phyloP scores from a whole-genome alignment of 1,140 invertebrate genomes.

The Drosophila nigrodunni region DNA sequence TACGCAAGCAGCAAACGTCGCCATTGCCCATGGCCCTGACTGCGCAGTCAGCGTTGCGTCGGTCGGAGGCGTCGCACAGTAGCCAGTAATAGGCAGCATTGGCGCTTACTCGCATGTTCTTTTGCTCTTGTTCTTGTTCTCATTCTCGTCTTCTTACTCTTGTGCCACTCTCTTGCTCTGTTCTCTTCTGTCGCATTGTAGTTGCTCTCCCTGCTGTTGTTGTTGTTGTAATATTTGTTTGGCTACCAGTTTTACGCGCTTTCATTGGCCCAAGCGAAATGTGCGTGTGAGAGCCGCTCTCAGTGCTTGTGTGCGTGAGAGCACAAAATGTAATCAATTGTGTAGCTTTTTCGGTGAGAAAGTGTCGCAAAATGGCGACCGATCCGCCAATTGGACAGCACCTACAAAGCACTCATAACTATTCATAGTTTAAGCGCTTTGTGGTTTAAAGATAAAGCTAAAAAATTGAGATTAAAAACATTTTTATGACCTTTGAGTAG shows the following conservation, averaged over 20 bases:
- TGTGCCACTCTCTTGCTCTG: background rate
- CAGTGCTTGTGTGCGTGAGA: conserved; percentile 36
- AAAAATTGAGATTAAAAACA: background rate
- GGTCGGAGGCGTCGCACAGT: conserved; percentile 59
- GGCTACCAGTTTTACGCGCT: conserved; percentile 84
- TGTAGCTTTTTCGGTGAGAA: conserved; percentile 32
- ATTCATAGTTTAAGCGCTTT: background rate
- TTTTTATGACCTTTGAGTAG: background rate
- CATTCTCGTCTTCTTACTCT: conserved; percentile 17
- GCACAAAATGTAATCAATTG: conserved; percentile 45
- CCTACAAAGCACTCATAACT: background rate
- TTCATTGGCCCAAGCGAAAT: conserved; percentile 69
- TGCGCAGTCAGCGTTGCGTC: conserved; percentile 33
- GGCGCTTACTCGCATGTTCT: conserved; percentile 43
- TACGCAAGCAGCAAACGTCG: conserved; percentile 49
- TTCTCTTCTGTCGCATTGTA: background rate
- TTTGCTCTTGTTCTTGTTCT: conserved; percentile 46
- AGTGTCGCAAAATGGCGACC: conserved; percentile 50
- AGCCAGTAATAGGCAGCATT: conserved; percentile 45
- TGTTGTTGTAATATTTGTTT: conserved; percentile 2
- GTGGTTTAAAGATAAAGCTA: background rate
- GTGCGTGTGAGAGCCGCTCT: conserved; percentile 43
- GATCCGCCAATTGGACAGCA: conserved; percentile 25
- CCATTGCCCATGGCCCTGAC: conserved; percentile 30
- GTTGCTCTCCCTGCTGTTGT: background rate